These are phyloP conservation scores for Paraescarpia echinospica DNA, from an alignment of 1,140 invertebrate species.

Conservation along the genomic window DNA sequence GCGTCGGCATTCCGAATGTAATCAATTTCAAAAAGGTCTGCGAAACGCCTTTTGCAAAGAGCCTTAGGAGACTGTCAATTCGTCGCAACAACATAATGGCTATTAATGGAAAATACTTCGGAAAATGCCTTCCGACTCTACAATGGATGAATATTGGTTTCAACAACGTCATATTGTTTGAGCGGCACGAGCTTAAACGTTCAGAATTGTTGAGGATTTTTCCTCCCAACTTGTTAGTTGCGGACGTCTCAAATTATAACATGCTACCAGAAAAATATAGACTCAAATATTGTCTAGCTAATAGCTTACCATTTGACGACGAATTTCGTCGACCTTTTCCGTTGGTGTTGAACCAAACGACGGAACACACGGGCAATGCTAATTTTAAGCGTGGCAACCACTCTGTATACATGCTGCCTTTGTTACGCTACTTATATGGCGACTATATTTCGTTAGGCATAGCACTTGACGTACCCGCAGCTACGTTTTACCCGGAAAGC, in stretches of 20 bases:
- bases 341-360: neutral
- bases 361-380: neutral
- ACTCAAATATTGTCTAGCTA: neutral
- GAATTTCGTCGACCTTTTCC: neutral
- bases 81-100: neutral
- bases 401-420: neutral
- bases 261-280: neutral
- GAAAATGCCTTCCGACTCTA: neutral
- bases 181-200: neutral
- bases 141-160: neutral
- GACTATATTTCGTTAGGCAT: neutral
- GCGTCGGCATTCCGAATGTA: neutral
- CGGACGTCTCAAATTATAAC: neutral
- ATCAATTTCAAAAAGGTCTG: neutral
- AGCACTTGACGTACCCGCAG: neutral
- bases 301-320: neutral
- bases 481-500: neutral
- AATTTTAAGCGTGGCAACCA: neutral
- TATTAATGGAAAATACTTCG: neutral
- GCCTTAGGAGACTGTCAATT: neutral
- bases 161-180: neutral
- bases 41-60: neutral
- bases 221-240: neutral
- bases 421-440: neutral
- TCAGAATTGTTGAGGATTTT: neutral